phyloP scores from a whole-genome alignment of 2,113 vertebrate species.

The Nanger granti region DNA sequence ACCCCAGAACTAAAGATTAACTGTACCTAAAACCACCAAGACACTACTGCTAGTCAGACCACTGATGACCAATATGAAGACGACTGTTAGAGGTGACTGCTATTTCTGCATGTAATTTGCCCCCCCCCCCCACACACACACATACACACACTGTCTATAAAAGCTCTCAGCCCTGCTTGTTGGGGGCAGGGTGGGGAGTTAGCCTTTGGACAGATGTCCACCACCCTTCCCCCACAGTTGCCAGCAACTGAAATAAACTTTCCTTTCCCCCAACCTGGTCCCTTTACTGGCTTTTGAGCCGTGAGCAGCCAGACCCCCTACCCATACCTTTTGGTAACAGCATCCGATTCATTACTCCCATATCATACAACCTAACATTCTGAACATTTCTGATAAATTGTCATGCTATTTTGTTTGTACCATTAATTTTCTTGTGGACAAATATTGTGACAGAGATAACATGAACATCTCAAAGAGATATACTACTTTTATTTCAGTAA shows the following conservation, averaged over 20 bases:
- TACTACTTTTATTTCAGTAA: background rate
- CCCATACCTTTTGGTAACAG: background rate
- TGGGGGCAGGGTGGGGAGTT: background rate
- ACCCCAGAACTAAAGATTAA: background rate
- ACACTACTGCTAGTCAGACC: background rate
- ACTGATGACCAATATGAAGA: background rate
- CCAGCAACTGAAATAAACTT: background rate
- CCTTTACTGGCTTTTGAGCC: rapidly evolving
- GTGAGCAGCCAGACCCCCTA: background rate
- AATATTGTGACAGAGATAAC: background rate
- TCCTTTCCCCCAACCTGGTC: background rate
- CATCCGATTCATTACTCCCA: background rate
- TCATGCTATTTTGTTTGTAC: background rate
- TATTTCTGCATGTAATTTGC: background rate
- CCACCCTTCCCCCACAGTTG: background rate
- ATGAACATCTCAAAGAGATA: background rate
- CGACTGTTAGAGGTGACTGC: background rate
- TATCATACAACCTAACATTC: background rate
- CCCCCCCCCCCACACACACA: background rate
- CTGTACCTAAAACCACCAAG: background rate
- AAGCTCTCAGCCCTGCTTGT: background rate
- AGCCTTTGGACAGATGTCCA: background rate
- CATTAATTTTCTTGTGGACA: background rate
- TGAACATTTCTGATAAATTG: background rate
- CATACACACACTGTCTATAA: background rate